Conservation (phyloP, 2,113 vertebrate species). For the Toxotes jaculatrix region DNA sequence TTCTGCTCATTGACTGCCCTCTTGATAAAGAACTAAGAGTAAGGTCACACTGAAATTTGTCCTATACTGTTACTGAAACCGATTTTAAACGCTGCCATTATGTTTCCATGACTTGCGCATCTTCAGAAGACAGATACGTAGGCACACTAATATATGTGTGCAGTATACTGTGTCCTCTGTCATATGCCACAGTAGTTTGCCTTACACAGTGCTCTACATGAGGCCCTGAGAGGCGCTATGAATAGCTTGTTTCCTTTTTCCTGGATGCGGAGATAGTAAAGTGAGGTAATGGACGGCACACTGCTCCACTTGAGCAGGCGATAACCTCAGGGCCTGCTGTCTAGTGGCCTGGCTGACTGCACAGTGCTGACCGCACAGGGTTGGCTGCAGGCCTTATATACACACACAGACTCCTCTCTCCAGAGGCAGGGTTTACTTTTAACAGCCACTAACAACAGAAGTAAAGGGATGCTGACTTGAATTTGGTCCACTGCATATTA, state of each 20-base stretch:
- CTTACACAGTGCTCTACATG: slow-evolving; percentile 25
- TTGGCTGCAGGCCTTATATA: slow-evolving; percentile 62
- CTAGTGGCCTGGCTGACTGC: slow-evolving; percentile 67
- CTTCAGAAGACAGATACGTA: background rate
- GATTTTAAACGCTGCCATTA: background rate
- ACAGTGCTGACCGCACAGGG: slow-evolving; percentile 55
- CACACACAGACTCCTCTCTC: slow-evolving; percentile 55
- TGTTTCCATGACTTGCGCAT: slow-evolving; percentile 7
- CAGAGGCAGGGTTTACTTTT: slow-evolving; percentile 58
- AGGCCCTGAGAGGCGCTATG: slow-evolving; percentile 73
- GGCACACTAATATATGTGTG: background rate
- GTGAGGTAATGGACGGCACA: slow-evolving; percentile 76
- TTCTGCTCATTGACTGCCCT: slow-evolving; percentile 46
- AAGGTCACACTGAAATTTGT: slow-evolving; percentile 10
- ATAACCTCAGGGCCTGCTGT: slow-evolving; percentile 74
- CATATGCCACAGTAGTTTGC: slow-evolving; percentile 38
- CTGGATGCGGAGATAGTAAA: slow-evolving; percentile 73
- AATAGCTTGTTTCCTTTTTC: slow-evolving; percentile 76
- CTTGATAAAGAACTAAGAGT: slow-evolving; percentile 49
- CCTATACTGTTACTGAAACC: slow-evolving; percentile 11
- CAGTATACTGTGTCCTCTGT: background rate
- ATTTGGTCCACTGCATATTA: slow-evolving; percentile 46
- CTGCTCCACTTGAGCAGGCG: slow-evolving; percentile 73
- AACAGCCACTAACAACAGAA: slow-evolving; percentile 68
- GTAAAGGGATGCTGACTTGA: slow-evolving; percentile 66